phyloP scores from a whole-genome alignment of 1,140 invertebrate genomes.

The Megathymus violae region DNA sequence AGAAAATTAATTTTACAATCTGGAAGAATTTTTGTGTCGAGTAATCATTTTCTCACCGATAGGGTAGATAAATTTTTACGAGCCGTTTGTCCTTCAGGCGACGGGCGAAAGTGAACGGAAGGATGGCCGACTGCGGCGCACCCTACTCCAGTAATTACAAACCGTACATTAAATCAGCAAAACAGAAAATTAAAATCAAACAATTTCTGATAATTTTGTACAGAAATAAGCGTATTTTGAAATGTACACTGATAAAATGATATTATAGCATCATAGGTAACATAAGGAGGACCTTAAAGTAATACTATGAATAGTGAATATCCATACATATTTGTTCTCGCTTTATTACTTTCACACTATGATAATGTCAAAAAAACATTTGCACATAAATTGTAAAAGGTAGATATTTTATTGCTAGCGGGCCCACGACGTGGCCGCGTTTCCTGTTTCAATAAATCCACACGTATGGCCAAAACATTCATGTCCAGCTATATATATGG shows the following conservation, averaged over 20 bases:
- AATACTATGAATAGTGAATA: too few species aligned
- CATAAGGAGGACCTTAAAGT: too few species aligned
- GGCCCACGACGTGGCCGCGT: constrained; percentile 34
- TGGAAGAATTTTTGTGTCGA: not conserved
- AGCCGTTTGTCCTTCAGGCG: constrained; percentile 38
- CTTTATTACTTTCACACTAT: constrained; percentile 63
- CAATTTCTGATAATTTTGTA: too few species aligned
- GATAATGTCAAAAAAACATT: constrained; percentile 61
- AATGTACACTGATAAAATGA: too few species aligned
- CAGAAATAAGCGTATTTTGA: too few species aligned
- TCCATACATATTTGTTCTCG: constrained; percentile 40
- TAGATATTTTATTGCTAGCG: constrained; percentile 54
- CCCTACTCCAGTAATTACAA: constrained; percentile 41
- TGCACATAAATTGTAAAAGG: constrained; percentile 50
- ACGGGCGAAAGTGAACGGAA: constrained; percentile 39
- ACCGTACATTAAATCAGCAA: constrained; percentile 13
- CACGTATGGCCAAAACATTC: constrained; percentile 5
- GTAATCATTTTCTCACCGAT: constrained; percentile 33
- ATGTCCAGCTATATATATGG: not conserved
- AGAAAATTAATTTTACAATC: not conserved
- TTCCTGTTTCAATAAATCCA: constrained; percentile 40
- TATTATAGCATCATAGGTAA: too few species aligned
- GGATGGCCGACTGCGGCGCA: constrained; percentile 45
- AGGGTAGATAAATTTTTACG: constrained; percentile 46
- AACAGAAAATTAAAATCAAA: constrained; percentile 12